Evolutionary conservation across 1,140 invertebrate genomes (phyloP).

Genomic region (Epicauta chinensis): DNA sequence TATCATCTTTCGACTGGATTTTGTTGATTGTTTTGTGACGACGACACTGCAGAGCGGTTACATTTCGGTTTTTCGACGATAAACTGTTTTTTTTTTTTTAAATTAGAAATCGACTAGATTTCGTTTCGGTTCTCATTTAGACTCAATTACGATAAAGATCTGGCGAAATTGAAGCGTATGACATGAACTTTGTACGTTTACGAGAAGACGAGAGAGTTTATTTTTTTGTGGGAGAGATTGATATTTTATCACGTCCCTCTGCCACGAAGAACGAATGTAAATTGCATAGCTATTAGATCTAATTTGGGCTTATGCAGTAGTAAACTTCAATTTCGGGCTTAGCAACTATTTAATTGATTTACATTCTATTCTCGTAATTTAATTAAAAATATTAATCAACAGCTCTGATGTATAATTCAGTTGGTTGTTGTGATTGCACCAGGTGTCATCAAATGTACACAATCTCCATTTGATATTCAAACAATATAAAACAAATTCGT

Average conservation of each 20-base stretch:
- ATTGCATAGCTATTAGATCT: slow-evolving; percentile 4
- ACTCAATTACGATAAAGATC: slow-evolving; percentile 8
- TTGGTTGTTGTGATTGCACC: slow-evolving; percentile 2
- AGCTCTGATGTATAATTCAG: slow-evolving; percentile 11
- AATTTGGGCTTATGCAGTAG: slow-evolving; percentile 2
- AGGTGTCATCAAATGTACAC: slow-evolving; percentile 3
- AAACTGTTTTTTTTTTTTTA: neutral
- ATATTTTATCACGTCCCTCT: neutral
- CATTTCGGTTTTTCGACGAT: no score
- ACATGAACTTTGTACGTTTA: neutral
- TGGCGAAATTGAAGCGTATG: slow-evolving; percentile 6
- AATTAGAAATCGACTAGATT: slow-evolving; percentile 10
- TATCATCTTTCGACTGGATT: no score
- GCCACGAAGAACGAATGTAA: neutral
- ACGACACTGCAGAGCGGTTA: no score
- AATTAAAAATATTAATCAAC: slow-evolving; percentile 16
- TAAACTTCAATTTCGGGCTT: slow-evolving; percentile 12
- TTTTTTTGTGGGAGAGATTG: no score
- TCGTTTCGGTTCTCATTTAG: slow-evolving; percentile 10
- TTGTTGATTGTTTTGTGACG: no score
- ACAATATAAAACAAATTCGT: neutral
- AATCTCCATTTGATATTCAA: neutral
- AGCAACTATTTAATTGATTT: slow-evolving; percentile 15
- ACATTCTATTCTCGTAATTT: slow-evolving; percentile 16
- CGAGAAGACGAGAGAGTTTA: no score